Base-by-base conservation (phyloP, 1,140 invertebrate species). In the Chelonus insularis region DNA sequence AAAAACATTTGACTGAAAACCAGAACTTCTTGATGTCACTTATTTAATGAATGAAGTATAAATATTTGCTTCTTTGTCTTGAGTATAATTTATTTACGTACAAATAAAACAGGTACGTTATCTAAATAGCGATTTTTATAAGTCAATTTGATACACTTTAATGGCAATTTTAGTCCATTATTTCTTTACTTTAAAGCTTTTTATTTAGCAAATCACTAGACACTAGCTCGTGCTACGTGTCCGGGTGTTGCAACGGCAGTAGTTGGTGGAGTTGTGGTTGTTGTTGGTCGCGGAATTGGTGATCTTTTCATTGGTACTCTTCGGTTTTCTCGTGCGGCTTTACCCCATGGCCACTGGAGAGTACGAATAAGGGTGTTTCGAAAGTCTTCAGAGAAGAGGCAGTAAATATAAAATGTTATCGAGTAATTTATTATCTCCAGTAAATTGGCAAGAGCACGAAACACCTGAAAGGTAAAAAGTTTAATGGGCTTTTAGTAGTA, bases 351-450 rank as follows among this genome's bases (percentile, higher is more conserved):
- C 72, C 86, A 86, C 32, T 86, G 85, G 21, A 89, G 80, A 0
- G 86, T 91, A 12, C 85, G 78, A 21, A 90, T 73, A 62, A 91
- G 80, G 0, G 89, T 91, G 64, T 85, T 87, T 9, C 89, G 84
- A 68, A 91, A 91, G 65, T 91, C 89, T 68, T 89, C 87, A 29
- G 88, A 90, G 72, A 91, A 91, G 45, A 91, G 74, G 64, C 88
- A 91, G 74, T 91, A 91, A 39, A 91, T 90, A 73, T 91, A 91
- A 77, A 91, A 91, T 2, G 89, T 91, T 41, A 90, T 84, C 36
- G 90, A 90, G 69, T 91, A 91, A 73, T 91, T 90, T 59, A 85
- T 86, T 16, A 91, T 82, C 75, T 91, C 90, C 61, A 91, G 72
- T 9, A 90, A 80, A 75, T 91, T 91, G 8, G 89, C 89, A 20